phyloP scores from a whole-genome alignment of 2,888 invertebrate species.

The Phanerotoma sp. region DNA sequence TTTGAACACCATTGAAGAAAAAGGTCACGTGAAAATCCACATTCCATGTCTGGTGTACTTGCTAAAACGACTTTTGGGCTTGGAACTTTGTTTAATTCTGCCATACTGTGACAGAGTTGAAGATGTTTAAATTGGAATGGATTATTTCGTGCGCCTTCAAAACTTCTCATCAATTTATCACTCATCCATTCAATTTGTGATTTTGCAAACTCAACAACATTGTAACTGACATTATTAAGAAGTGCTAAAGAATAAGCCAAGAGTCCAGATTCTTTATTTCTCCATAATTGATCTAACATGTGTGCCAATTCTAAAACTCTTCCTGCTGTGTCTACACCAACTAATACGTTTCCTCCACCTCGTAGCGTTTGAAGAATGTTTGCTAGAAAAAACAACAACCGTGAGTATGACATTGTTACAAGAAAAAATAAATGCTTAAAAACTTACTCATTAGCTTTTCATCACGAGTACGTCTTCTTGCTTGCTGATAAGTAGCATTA shows the following conservation, averaged over 20 bases:
- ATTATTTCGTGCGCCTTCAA: slow-evolving; percentile 88
- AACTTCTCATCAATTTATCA: slow-evolving; percentile 92
- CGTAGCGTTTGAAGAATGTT: slow-evolving; percentile 92
- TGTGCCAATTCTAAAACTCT: slow-evolving; percentile 94
- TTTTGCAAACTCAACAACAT: slow-evolving; percentile 98
- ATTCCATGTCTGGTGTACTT: slow-evolving; percentile 92
- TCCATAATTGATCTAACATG: slow-evolving; percentile 93
- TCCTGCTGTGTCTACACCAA: slow-evolving; percentile 96
- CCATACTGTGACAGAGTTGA: slow-evolving; percentile 89
- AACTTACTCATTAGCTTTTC: slow-evolving; percentile 91
- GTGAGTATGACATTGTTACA: slow-evolving; percentile 10
- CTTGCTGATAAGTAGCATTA: slow-evolving; percentile 93
- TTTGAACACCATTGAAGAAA: slow-evolving; percentile 94
- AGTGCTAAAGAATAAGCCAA: slow-evolving; percentile 92
- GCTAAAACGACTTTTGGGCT: slow-evolving; percentile 95
- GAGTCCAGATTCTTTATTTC: slow-evolving; percentile 93
- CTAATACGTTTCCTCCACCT: slow-evolving; percentile 92
- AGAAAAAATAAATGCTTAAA: slow-evolving; percentile 9
- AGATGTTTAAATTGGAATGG: slow-evolving; percentile 95
- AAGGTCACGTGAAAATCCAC: slow-evolving; percentile 91
- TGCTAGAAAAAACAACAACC: slow-evolving; percentile 61
- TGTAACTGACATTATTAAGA: slow-evolving; percentile 95
- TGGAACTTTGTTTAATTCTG: slow-evolving; percentile 81
- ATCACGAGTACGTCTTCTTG: slow-evolving; percentile 85
- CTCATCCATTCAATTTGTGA: slow-evolving; percentile 99